phyloP scores from a whole-genome alignment of 1,140 invertebrate genomes.

The Zophobas atratus region DNA sequence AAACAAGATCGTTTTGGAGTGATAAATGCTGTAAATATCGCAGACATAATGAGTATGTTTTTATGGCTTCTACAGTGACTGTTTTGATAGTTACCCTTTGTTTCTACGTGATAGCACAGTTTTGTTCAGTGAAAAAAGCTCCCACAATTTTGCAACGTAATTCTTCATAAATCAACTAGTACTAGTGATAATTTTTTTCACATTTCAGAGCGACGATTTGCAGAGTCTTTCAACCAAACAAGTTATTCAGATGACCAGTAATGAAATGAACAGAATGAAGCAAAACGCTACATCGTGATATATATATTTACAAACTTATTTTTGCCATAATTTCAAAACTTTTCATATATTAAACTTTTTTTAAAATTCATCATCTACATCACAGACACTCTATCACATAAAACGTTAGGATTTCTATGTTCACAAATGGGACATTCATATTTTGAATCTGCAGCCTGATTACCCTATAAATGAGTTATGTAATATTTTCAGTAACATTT shows the following conservation, averaged over 20 bases:
- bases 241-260: no score
- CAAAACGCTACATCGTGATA: not conserved
- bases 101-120: conserved; percentile 70
- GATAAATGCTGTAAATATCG: conserved; percentile 72
- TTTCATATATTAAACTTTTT: not conserved
- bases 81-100: conserved; percentile 70
- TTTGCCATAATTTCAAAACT: not conserved
- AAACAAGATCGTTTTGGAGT: conserved; percentile 72
- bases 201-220: conserved; percentile 64
- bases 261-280: no score
- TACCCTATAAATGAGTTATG: conserved; percentile 63
- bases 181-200: conserved; percentile 38
- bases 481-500: not conserved
- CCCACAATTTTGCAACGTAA: conserved; percentile 65
- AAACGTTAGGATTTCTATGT: conserved; percentile 59
- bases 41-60: conserved; percentile 70
- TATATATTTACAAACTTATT: conserved; percentile 3
- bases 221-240: conserved; percentile 56
- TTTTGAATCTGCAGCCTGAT: conserved; percentile 66
- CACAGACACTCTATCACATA: conserved; percentile 61
- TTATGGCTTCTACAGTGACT: conserved; percentile 69
- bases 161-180: conserved; percentile 41
- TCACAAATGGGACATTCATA: conserved; percentile 67
- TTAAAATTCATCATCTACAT: not conserved
- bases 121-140: conserved; percentile 64